Percentiles rank a stretch among this genome's conserved stretches.
Conservation (phyloP, 1,140 invertebrate genomes). For the Drosophila sp. region DNA sequence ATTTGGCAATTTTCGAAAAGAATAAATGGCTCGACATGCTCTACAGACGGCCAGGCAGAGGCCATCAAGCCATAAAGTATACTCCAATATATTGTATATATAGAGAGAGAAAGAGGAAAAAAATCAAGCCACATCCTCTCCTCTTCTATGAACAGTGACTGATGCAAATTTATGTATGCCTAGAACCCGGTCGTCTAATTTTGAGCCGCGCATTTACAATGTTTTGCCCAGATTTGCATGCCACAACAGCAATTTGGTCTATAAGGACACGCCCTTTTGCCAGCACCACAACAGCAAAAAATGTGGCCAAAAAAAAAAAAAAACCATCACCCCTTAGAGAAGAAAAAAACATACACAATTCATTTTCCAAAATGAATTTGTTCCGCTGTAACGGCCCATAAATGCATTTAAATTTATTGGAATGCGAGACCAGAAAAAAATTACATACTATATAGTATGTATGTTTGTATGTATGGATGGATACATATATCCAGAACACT, state of each 20-base stretch:
- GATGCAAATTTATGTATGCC: slow-evolving; percentile 72
- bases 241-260: slow-evolving; percentile 42
- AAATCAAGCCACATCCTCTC: neutral
- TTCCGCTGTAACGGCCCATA: slow-evolving; percentile 78
- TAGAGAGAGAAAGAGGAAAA: slow-evolving; percentile 21
- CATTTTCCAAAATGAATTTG: slow-evolving; percentile 79
- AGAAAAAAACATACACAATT: slow-evolving; percentile 68
- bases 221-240: slow-evolving; percentile 64
- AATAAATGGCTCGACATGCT: slow-evolving; percentile 57
- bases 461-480: slow-evolving; percentile 2
- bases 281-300: slow-evolving; percentile 22
- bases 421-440: slow-evolving; percentile 55
- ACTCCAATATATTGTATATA: slow-evolving; percentile 38
- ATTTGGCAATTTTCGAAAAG: slow-evolving; percentile 68
- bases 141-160: slow-evolving; percentile 57
- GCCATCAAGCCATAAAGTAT: slow-evolving; percentile 62
- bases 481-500: slow-evolving; percentile 22
- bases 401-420: slow-evolving; percentile 82
- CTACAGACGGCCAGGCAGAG: slow-evolving; percentile 16
- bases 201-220: slow-evolving; percentile 68
- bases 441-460: slow-evolving; percentile 29
- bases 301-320: slow-evolving; percentile 41
- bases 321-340: slow-evolving; percentile 3
- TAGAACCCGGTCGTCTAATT: slow-evolving; percentile 61
- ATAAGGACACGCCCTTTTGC: slow-evolving; percentile 37